Conservation (phyloP, 23 tunicate species). For the Diplosoma virens region DNA sequence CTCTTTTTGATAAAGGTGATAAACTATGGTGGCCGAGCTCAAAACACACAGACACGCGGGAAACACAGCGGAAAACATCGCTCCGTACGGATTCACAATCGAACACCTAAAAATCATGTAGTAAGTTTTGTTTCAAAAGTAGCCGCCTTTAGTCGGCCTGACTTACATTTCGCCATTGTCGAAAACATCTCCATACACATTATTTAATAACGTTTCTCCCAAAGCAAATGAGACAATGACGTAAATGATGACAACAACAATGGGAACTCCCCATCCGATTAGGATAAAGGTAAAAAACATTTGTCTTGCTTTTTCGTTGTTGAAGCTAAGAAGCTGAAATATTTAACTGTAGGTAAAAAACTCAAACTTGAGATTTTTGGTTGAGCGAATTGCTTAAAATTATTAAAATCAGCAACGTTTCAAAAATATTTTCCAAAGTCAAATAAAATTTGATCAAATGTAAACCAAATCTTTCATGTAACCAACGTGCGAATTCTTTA, state of each 20-base stretch:
- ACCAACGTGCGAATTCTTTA: too few relatives aligned
- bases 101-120: constrained; percentile 69
- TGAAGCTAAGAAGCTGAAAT: constrained; percentile 53
- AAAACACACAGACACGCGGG: constrained; percentile 63
- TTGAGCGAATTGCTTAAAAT: too few relatives aligned
- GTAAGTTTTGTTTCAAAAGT: too few relatives aligned
- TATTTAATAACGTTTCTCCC: constrained; percentile 12
- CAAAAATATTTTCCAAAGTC: too few relatives aligned
- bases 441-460: too few relatives aligned
- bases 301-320: constrained; percentile 32
- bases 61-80: constrained; percentile 44
- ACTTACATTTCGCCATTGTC: constrained; percentile 75
- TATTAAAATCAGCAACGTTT: too few relatives aligned
- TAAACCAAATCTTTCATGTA: too few relatives aligned
- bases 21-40: constrained; percentile 9
- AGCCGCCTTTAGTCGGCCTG: too few relatives aligned
- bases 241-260: constrained; percentile 41
- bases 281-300: constrained; percentile 34
- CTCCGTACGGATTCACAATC: constrained; percentile 61
- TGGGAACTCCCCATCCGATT: constrained; percentile 84
- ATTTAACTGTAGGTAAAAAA: too few relatives aligned
- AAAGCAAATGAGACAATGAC: constrained; percentile 64
- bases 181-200: constrained; percentile 65
- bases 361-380: too few relatives aligned
- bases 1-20: constrained; percentile 60